These are phyloP conservation scores for Oostethus manadensis DNA, from an alignment of 2,113 vertebrate genomes.

Conservation along the genomic window DNA sequence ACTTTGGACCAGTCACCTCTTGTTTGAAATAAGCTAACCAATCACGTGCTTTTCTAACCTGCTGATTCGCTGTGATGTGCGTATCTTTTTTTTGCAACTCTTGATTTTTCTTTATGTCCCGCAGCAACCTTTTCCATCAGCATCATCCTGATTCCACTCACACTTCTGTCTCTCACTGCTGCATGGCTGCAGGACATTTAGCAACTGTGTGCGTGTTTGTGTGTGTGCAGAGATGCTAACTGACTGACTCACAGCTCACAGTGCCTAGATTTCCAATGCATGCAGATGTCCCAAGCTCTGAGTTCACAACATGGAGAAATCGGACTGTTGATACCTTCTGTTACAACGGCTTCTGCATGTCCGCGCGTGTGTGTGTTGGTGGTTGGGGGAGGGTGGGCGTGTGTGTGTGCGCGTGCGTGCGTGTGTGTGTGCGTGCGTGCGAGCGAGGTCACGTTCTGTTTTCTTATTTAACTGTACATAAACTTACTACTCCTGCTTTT, in stretches of 20 bases:
- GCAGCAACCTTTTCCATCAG: conserved; percentile 41
- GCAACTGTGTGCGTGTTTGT: conserved; percentile 1
- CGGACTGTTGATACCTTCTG: conserved; percentile 7
- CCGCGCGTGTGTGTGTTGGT: neutral
- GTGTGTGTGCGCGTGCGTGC: conserved; percentile 16
- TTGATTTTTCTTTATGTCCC: conserved; percentile 29
- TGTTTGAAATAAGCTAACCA: conserved; percentile 47
- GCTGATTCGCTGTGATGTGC: conserved; percentile 37
- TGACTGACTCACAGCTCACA: conserved; percentile 8
- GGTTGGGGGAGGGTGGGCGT: no score
- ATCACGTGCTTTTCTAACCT: conserved; percentile 42
- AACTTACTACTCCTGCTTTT: conserved; percentile 47
- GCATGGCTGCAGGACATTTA: conserved; percentile 41
- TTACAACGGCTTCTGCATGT: conserved; percentile 23
- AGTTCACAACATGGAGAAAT: conserved; percentile 19
- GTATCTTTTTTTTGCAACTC: conserved; percentile 50
- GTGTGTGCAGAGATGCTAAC: conserved; percentile 11
- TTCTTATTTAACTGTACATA: conserved; percentile 26
- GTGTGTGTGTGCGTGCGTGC: conserved; percentile 11
- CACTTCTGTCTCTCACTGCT: conserved; percentile 26
- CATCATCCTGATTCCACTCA: conserved; percentile 34
- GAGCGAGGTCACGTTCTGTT: conserved; percentile 24
- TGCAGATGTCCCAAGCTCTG: conserved; percentile 31
- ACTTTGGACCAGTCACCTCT: conserved; percentile 44
- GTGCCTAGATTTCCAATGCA: conserved; percentile 40